Conservation (phyloP, 2,888 invertebrate species). For the Odontomyia ornata region DNA sequence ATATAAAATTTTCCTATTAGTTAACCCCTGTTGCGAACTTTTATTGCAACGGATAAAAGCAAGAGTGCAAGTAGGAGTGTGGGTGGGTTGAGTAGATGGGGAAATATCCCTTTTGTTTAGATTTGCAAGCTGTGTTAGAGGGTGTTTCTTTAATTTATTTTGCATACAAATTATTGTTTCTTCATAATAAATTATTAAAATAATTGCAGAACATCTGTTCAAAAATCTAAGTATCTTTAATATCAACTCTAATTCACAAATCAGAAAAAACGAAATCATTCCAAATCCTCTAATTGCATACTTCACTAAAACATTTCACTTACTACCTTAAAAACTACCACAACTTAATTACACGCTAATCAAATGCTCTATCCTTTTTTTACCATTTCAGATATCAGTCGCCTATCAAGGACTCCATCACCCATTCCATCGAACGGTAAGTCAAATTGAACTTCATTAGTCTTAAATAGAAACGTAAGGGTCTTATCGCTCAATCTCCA, state of each 20-base stretch:
- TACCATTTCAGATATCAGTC: slow-evolving; percentile 64
- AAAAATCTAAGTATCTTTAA: too few relatives aligned
- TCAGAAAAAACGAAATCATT: too few relatives aligned
- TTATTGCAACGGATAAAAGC: slow-evolving; percentile 15
- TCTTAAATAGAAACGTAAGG: background rate
- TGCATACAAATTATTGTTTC: too few relatives aligned
- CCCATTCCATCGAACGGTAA: slow-evolving; percentile 80
- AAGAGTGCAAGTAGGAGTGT: background rate
- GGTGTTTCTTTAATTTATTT: too few relatives aligned
- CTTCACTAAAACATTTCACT: background rate
- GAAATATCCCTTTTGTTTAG: too few relatives aligned
- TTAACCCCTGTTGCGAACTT: slow-evolving; percentile 40
- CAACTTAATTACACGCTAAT: background rate
- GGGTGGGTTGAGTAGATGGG: background rate
- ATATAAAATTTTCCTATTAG: slow-evolving; percentile 40
- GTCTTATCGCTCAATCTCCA: slow-evolving; percentile 30
- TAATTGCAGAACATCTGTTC: too few relatives aligned
- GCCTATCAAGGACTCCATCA: slow-evolving; percentile 79
- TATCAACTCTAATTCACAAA: too few relatives aligned
- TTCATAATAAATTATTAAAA: background rate
- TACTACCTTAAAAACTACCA: background rate
- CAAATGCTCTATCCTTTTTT: slow-evolving; percentile 1
- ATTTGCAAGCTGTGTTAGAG: too few relatives aligned
- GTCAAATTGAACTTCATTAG: slow-evolving; percentile 56
- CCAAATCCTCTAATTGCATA: too few relatives aligned